phyloP scores from a whole-genome alignment of 2,888 invertebrate genomes.

The Tetranychus truncatus region DNA sequence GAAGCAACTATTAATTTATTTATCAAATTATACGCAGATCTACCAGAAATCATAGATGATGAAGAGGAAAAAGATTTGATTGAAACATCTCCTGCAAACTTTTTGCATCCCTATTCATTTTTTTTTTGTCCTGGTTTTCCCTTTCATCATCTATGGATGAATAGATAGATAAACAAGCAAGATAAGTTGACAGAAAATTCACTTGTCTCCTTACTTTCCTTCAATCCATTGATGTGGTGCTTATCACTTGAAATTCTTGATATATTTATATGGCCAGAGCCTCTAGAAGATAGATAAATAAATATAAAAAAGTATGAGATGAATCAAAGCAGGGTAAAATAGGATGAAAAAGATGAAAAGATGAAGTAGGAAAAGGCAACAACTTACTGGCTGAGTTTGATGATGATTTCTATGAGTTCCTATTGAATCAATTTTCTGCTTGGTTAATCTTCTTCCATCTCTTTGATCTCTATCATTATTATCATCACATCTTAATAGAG shows the following conservation, averaged over 20 bases:
- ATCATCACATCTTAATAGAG: background rate
- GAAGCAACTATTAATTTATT: background rate
- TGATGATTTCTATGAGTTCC: background rate
- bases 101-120: background rate
- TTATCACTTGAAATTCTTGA: background rate
- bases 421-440: background rate
- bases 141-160: conserved; percentile 2
- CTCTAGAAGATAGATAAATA: background rate
- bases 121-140: background rate
- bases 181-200: background rate
- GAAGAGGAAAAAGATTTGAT: background rate
- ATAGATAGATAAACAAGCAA: background rate
- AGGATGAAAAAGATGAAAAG: background rate
- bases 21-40: background rate
- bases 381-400: background rate
- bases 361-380: background rate
- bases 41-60: background rate
- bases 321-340: background rate
- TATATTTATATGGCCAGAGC: background rate
- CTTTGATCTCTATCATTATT: background rate
- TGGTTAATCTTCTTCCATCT: background rate
- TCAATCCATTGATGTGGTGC: conserved; percentile 1
- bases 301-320: background rate
- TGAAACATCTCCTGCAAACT: background rate
- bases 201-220: background rate